Evolutionary conservation across 2,797 vertebrate genomes (phyloP).

Genomic region (Pipistrellus kuhlii): DNA sequence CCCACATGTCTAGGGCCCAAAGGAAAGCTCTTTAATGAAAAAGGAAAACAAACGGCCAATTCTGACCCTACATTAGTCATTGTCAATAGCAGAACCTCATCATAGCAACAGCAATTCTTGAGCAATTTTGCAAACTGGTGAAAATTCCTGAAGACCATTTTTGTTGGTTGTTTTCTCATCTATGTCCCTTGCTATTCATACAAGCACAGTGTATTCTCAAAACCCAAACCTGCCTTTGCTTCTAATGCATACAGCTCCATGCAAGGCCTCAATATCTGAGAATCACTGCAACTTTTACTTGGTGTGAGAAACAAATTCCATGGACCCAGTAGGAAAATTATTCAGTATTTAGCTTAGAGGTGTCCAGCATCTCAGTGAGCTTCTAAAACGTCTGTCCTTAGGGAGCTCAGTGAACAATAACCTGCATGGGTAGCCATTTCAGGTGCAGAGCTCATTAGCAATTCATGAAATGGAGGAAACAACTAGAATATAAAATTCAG

Average conservation of each 20-base stretch:
- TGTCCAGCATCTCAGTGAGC: slow-evolving; percentile 23
- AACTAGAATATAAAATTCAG: slow-evolving; percentile 49
- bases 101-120: slow-evolving; percentile 56
- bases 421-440: slow-evolving; percentile 78
- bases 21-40: slow-evolving; percentile 75
- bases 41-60: slow-evolving; percentile 57
- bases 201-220: slow-evolving; percentile 43
- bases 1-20: slow-evolving; percentile 77
- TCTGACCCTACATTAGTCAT: slow-evolving; percentile 43
- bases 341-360: slow-evolving; percentile 43
- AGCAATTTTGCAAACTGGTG: slow-evolving; percentile 61
- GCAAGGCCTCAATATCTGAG: slow-evolving; percentile 45
- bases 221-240: slow-evolving; percentile 56
- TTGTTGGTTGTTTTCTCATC: slow-evolving; percentile 64
- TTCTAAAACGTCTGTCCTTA: slow-evolving; percentile 65
- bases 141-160: slow-evolving; percentile 66
- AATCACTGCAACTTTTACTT: slow-evolving; percentile 58
- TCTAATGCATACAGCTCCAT: background rate
- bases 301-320: slow-evolving; percentile 55
- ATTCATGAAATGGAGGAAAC: slow-evolving; percentile 70
- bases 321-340: slow-evolving; percentile 29
- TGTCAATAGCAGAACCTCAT: slow-evolving; percentile 67
- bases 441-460: slow-evolving; percentile 75
- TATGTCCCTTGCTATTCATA: background rate
- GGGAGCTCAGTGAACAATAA: slow-evolving; percentile 63